Conservation (phyloP, 1,140 invertebrate genomes). For the Orchestia grillus region DNA sequence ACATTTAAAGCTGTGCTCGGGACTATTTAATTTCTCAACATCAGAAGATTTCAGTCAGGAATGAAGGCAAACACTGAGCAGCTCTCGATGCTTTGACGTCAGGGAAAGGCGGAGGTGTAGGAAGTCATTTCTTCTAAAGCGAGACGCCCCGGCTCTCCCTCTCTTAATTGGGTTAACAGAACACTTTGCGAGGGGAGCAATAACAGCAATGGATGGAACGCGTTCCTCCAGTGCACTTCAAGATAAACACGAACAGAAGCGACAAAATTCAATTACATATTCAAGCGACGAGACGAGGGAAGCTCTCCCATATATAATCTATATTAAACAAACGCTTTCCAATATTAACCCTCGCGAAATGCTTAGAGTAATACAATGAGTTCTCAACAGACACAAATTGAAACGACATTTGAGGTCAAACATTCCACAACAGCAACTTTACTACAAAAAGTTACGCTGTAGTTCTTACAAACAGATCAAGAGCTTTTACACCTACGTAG, state of each 20-base stretch:
- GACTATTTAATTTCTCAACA: neutral
- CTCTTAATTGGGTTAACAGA: conserved; percentile 54
- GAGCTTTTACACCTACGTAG: too few species aligned
- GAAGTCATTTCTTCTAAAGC: conserved; percentile 48
- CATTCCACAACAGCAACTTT: too few species aligned
- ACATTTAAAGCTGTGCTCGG: neutral
- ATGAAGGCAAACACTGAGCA: neutral
- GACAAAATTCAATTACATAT: conserved; percentile 32
- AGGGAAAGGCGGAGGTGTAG: neutral
- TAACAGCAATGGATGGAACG: conserved; percentile 52
- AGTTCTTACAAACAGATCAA: too few species aligned
- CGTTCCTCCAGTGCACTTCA: conserved; percentile 10
- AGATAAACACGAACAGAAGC: conserved; percentile 14
- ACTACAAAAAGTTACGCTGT: too few species aligned
- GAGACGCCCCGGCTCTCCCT: conserved; percentile 15
- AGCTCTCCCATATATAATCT: neutral
- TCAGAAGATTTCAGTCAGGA: neutral
- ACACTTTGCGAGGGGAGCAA: conserved; percentile 55
- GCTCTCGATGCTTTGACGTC: neutral
- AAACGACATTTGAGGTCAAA: too few species aligned
- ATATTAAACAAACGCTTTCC: neutral
- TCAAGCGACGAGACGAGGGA: neutral
- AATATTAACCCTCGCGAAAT: neutral
- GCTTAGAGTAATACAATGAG: neutral
- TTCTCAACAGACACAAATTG: neutral